These are phyloP conservation scores for Cairina moschata DNA, from an alignment of 2,113 vertebrate genomes.

Conservation along the genomic window DNA sequence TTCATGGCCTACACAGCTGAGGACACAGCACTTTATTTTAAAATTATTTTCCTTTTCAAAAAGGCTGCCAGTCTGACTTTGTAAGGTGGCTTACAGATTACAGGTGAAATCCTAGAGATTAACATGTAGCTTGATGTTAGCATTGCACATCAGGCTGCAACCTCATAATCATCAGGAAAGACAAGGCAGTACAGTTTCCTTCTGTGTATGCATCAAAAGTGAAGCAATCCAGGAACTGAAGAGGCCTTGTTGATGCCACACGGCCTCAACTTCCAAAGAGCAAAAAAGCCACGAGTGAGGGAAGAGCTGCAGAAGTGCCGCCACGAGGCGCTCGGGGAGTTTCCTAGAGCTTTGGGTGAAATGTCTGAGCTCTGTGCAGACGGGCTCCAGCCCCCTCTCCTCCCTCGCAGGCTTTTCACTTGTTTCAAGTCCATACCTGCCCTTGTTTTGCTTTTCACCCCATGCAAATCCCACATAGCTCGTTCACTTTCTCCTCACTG, in stretches of 20 bases:
- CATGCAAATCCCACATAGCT: neutral
- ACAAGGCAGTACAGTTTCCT: neutral
- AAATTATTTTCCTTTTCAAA: neutral
- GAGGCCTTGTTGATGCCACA: neutral
- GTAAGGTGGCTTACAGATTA: neutral
- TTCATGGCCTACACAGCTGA: neutral
- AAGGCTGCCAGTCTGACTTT: neutral
- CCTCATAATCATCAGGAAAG: neutral
- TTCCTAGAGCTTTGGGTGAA: neutral
- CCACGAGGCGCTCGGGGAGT: rapidly evolving
- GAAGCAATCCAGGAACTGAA: rapidly evolving
- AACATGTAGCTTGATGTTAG: neutral
- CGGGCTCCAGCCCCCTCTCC: neutral
- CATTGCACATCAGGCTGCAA: rapidly evolving
- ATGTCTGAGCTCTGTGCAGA: rapidly evolving
- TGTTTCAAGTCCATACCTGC: neutral
- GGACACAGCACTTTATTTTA: neutral
- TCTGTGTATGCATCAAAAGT: neutral
- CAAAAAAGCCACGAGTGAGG: neutral
- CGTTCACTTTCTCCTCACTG: neutral
- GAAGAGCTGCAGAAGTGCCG: neutral
- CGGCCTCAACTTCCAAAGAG: rapidly evolving
- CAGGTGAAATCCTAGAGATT: neutral
- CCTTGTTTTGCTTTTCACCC: neutral
- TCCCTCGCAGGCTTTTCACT: neutral